A percentile compares a stretch with the other conserved stretches of the same genome.
Evolutionary conservation across 53 echinoderm and acorn worm species (phyloP).

Genomic region (Crossaster papposus): DNA sequence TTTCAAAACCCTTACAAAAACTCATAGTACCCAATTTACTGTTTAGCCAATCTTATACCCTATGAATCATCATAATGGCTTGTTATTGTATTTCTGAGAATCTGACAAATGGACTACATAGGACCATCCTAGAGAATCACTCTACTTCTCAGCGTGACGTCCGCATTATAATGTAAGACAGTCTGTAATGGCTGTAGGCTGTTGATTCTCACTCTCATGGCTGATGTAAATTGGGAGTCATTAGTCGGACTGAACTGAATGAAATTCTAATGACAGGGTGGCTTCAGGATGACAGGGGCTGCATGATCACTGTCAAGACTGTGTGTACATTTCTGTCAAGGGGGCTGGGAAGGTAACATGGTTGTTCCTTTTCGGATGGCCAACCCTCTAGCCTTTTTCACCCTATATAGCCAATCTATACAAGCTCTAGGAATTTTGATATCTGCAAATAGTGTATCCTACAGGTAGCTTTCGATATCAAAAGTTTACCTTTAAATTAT

Average conservation of each 20-base stretch:
- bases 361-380: no score
- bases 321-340: not conserved
- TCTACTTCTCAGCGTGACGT: not conserved
- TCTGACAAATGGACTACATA: not conserved
- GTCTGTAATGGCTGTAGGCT: not conserved
- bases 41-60: no score
- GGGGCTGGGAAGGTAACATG: no score
- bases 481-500: no score
- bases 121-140: not conserved
- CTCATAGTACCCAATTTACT: no score
- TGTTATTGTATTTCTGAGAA: not conserved
- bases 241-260: not conserved
- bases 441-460: no score
- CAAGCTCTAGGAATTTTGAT: no score
- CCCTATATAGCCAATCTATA: no score
- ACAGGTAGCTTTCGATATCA: no score
- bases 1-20: no score
- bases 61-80: not conserved
- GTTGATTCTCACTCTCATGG: conserved; percentile 14
- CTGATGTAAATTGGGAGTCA: conserved; percentile 14
- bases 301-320: not conserved
- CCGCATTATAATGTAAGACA: not conserved
- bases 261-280: not conserved
- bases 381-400: no score
- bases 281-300: not conserved